A percentile compares a stretch with the other conserved stretches of the same genome.
Evolutionary conservation across 2,888 invertebrate genomes (phyloP).

Genomic region (Nyleta sp.): DNA sequence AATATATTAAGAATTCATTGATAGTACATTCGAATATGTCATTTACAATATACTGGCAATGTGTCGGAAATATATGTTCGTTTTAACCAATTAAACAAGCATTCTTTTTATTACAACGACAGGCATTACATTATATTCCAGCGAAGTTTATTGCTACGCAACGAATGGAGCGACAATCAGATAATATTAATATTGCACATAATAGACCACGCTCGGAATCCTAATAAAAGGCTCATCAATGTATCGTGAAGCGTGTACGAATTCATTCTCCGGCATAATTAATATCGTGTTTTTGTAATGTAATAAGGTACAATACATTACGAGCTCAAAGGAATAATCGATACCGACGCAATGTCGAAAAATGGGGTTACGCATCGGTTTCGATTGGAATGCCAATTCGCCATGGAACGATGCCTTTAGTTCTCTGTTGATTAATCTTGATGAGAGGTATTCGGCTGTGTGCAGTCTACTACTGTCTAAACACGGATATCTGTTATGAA

Average conservation of each 20-base stretch:
- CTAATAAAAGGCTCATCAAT: constrained; percentile 1
- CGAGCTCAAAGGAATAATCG: constrained; percentile 42
- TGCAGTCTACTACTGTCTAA: constrained; percentile 56
- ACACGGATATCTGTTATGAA: constrained; percentile 60
- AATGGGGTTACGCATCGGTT: constrained; percentile 34
- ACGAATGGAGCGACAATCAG: too few relatives aligned
- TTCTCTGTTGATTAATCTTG: constrained; percentile 63
- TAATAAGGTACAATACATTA: constrained; percentile 31
- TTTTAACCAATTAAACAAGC: too few relatives aligned
- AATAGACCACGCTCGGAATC: too few relatives aligned
- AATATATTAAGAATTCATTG: too few relatives aligned
- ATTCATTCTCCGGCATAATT: constrained; percentile 18
- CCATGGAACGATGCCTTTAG: constrained; percentile 45
- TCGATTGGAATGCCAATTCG: constrained; percentile 52
- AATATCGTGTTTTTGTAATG: constrained; percentile 27
- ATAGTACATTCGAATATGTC: too few relatives aligned
- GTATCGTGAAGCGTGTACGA: background rate
- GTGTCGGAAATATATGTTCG: too few relatives aligned
- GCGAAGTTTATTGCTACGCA: too few relatives aligned
- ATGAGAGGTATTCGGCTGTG: constrained; percentile 59
- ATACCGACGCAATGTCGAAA: constrained; percentile 31
- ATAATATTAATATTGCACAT: too few relatives aligned
- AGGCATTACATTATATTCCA: too few relatives aligned
- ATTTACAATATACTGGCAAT: too few relatives aligned
- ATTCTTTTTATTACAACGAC: too few relatives aligned